phyloP scores from a whole-genome alignment of 2,113 vertebrate genomes.

The Callipepla californica region DNA sequence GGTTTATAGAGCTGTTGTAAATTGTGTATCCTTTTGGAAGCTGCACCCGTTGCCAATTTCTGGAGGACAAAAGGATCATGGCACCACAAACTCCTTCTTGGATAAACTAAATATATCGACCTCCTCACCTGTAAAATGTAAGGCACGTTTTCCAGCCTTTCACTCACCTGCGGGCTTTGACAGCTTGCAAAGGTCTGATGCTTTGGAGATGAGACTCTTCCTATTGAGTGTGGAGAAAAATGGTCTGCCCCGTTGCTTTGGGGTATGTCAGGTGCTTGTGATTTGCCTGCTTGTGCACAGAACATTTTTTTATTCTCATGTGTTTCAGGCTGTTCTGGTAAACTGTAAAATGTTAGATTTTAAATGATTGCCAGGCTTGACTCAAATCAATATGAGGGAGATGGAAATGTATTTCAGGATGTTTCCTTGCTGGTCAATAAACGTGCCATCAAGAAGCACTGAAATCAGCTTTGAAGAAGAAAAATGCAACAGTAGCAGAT shows the following conservation, averaged over 20 bases:
- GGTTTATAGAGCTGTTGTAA: not conserved
- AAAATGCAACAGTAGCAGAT: conserved; percentile 15
- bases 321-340: conserved; percentile 1
- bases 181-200: not conserved
- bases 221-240: not conserved
- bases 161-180: not conserved
- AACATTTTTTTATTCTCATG: not conserved
- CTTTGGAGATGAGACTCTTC: not conserved
- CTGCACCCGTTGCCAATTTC: not conserved
- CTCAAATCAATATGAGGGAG: conserved; percentile 56
- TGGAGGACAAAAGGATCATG: not conserved
- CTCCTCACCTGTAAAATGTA: not conserved
- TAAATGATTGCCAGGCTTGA: conserved; percentile 47
- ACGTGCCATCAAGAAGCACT: conserved; percentile 48
- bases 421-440: conserved; percentile 69
- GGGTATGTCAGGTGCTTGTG: not conserved
- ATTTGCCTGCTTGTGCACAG: not conserved
- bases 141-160: not conserved
- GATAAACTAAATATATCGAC: not conserved
- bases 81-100: not conserved
- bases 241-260: not conserved
- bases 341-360: conserved; percentile 45
- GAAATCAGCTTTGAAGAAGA: conserved; percentile 54
- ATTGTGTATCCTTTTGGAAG: not conserved
- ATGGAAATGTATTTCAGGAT: conserved; percentile 63